These are phyloP conservation scores for Bagarius yarrelli DNA, from an alignment of 2,113 vertebrate genomes.

Conservation along the genomic window DNA sequence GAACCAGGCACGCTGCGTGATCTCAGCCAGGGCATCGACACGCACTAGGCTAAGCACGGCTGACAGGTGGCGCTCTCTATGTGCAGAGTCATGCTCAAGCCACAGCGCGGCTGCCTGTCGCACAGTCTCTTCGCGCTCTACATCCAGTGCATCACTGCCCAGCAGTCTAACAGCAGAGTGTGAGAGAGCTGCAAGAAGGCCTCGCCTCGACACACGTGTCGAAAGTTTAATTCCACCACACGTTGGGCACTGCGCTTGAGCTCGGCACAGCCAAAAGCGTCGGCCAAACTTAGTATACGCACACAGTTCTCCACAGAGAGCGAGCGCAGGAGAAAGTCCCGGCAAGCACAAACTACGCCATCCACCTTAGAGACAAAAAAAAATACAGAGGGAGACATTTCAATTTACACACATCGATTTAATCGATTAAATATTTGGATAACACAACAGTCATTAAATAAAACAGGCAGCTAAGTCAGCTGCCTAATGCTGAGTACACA, in stretches of 20 bases:
- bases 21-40: constrained; percentile 96
- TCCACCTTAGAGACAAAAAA: constrained; percentile 82
- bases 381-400: background rate
- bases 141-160: constrained; percentile 98
- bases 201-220: constrained; percentile 89
- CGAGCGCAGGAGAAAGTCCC: constrained; percentile 83
- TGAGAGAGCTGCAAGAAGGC: constrained; percentile 96
- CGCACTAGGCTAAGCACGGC: constrained; percentile 97
- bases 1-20: constrained; percentile 98
- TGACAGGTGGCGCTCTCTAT: constrained; percentile 93
- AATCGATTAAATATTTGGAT: background rate
- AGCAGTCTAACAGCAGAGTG: constrained; percentile 93
- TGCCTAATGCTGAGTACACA: too few species aligned
- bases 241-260: constrained; percentile 94
- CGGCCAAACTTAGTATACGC: constrained; percentile 92
- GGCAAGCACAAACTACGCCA: constrained; percentile 62
- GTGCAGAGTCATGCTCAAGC: constrained; percentile 95
- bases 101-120: constrained; percentile 97
- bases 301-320: constrained; percentile 96
- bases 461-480: background rate
- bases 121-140: constrained; percentile 97
- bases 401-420: background rate
- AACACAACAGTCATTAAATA: background rate
- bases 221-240: constrained; percentile 99
- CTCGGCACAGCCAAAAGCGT: constrained; percentile 95